phyloP scores from a whole-genome alignment of 2,113 vertebrate genomes.

The Alethe castanea region DNA sequence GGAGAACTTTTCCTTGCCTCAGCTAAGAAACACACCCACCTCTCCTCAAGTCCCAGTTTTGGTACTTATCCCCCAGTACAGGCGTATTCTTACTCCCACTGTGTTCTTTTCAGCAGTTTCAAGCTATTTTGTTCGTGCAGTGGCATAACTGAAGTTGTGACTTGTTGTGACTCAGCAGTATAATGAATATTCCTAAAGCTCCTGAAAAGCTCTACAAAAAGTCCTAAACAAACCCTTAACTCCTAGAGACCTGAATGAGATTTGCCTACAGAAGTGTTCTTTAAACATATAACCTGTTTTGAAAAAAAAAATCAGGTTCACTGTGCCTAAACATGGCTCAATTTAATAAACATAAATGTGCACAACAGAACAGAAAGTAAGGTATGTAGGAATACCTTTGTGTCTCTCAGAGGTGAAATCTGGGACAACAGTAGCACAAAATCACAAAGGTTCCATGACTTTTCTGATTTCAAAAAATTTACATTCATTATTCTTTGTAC shows the following conservation, averaged over 20 bases:
- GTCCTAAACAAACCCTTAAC: background rate
- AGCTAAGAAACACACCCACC: background rate
- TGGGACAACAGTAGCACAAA: background rate
- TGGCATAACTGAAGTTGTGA: background rate
- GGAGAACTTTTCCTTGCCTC: background rate
- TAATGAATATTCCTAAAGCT: background rate
- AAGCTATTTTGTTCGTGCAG: background rate
- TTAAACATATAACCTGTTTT: background rate
- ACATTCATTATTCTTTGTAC: background rate
- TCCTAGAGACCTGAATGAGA: background rate
- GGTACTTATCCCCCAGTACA: background rate
- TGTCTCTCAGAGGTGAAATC: background rate
- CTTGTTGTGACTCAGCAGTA: background rate
- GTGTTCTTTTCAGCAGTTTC: background rate
- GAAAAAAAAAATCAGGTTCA: background rate
- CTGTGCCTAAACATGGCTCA: background rate
- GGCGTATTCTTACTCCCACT: background rate
- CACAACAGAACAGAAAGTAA: background rate
- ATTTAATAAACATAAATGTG: background rate
- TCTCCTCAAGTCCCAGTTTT: background rate
- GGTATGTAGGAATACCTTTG: background rate
- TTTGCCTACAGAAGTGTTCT: background rate
- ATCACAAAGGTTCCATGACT: background rate
- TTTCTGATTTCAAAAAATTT: background rate
- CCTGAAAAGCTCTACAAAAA: background rate